These are phyloP conservation scores for Maccullochella peelii DNA, from an alignment of 2,113 vertebrate genomes.

Conservation along the genomic window DNA sequence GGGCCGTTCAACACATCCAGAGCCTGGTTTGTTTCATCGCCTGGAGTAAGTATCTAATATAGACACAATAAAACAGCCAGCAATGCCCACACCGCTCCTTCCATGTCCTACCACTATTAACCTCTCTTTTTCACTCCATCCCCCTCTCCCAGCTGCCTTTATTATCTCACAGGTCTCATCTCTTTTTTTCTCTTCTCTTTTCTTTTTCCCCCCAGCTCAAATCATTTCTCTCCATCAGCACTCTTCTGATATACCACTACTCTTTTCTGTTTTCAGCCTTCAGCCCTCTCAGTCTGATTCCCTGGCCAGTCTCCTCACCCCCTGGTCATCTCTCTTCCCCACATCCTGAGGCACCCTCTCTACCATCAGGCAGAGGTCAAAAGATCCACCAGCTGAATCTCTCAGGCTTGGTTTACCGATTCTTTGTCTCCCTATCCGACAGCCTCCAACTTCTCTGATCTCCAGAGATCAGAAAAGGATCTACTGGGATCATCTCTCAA, in stretches of 20 bases:
- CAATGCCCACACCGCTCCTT: conserved; percentile 34
- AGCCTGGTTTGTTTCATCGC: conserved; percentile 36
- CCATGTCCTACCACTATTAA: conserved; percentile 31
- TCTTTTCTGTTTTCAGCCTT: conserved; percentile 31
- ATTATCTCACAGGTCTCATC: conserved; percentile 25
- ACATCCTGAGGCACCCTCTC: conserved; percentile 60
- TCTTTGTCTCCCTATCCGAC: conserved; percentile 62
- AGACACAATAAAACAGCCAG: conserved; percentile 55
- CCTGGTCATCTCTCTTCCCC: conserved; percentile 20
- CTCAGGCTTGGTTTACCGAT: conserved; percentile 40
- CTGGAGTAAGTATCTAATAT: conserved; percentile 25
- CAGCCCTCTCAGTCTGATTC: conserved; percentile 26
- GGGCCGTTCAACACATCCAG: conserved; percentile 11
- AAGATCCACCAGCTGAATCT: conserved; percentile 61
- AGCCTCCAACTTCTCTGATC: conserved; percentile 65
- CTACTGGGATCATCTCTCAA: conserved; percentile 74
- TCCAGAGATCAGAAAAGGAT: conserved; percentile 67
- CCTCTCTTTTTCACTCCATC: conserved; percentile 16
- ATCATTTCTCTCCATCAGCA: conserved; percentile 51
- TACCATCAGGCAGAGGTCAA: conserved; percentile 72
- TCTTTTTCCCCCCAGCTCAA: conserved; percentile 16
- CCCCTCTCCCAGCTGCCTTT: conserved; percentile 12
- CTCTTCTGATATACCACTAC: conserved; percentile 3
- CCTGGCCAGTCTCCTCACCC: conserved; percentile 16
- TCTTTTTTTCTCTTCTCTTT: conserved; percentile 24